Conservation (phyloP, 2,888 invertebrate genomes). For the Cecidostiba fungosa region DNA sequence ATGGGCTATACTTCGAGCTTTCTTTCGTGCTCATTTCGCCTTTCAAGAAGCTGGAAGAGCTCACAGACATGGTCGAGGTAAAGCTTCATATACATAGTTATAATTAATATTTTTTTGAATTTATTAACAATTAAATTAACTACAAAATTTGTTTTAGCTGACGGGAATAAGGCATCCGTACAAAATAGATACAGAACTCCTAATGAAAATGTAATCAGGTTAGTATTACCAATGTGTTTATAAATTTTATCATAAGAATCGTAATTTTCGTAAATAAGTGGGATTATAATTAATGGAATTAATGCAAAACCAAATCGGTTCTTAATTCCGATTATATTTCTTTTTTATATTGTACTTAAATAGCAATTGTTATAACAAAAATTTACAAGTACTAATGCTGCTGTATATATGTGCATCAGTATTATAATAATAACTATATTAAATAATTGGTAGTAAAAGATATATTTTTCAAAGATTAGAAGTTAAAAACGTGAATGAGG, state of each 20-base stretch:
- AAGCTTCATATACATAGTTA: conserved; percentile 50
- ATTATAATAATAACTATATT: conserved; percentile 23
- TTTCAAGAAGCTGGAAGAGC: conserved; percentile 91
- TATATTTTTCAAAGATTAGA: conserved; percentile 20
- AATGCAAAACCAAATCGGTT: conserved; percentile 2
- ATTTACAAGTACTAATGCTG: conserved; percentile 23
- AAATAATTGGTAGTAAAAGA: conserved; percentile 47
- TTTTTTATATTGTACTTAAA: conserved; percentile 31
- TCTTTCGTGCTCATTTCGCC: conserved; percentile 95
- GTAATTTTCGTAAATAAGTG: conserved; percentile 38
- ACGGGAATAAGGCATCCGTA: conserved; percentile 81
- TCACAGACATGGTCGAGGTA: conserved; percentile 84
- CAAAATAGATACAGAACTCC: conserved; percentile 84
- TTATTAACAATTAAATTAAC: background rate
- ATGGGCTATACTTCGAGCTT: conserved; percentile 96
- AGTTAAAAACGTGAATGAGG: conserved; percentile 6
- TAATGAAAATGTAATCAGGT: conserved; percentile 89
- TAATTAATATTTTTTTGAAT: conserved; percentile 35
- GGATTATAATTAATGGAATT: conserved; percentile 30
- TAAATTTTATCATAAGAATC: background rate
- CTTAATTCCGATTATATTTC: conserved; percentile 6
- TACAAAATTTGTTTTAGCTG: conserved; percentile 70
- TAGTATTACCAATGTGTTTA: conserved; percentile 68
- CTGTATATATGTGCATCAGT: conserved; percentile 46
- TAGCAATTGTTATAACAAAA: conserved; percentile 38